Conservation (phyloP, 1,140 invertebrate genomes). For the Ephestia elutella region DNA sequence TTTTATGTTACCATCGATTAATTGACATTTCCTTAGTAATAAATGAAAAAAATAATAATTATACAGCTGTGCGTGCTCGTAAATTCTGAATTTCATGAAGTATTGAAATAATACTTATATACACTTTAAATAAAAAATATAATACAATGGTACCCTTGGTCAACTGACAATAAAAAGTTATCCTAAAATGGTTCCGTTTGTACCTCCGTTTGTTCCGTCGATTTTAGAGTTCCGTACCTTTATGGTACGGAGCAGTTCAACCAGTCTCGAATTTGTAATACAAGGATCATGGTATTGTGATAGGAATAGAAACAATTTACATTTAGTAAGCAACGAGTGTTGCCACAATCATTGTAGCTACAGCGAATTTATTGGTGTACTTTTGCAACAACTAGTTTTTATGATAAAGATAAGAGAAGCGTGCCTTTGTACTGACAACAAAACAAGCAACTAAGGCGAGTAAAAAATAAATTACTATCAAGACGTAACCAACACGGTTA, state of each 20-base stretch:
- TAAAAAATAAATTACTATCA: neutral
- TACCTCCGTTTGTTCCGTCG: no score
- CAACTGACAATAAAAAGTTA: no score
- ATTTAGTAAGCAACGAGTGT: neutral
- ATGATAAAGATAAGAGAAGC: conserved; percentile 58
- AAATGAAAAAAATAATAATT: no score
- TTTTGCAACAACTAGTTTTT: conserved; percentile 61
- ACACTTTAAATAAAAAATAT: no score
- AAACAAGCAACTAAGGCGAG: neutral
- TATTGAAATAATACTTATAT: no score
- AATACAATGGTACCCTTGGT: no score
- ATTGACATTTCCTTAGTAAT: neutral
- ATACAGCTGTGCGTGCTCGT: no score
- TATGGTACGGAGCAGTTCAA: no score
- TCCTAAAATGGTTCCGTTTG: no score
- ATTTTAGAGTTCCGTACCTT: no score
- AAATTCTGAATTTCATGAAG: no score
- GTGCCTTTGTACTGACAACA: conserved; percentile 25
- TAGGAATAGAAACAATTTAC: neutral
- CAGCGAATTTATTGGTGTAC: conserved; percentile 44
- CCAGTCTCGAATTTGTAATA: neutral
- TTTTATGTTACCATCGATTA: neutral
- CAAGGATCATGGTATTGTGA: neutral
- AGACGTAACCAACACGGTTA: no score
- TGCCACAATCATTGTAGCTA: conserved; percentile 16